Conservation (phyloP, 2,797 vertebrate species). For the Hemitrygon akajei region DNA sequence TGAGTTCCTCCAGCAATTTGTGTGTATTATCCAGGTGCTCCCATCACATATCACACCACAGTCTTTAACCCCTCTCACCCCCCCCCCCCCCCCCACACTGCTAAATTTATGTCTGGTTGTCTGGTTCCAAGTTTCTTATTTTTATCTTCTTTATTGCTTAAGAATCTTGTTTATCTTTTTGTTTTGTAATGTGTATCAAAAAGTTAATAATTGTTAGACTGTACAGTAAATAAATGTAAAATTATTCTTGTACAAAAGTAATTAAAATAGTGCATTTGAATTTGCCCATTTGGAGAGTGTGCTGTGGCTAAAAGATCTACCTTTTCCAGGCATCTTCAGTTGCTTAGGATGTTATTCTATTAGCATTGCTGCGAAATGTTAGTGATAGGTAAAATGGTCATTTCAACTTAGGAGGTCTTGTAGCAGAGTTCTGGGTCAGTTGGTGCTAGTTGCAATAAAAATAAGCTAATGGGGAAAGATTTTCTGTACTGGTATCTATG, state of each 20-base stretch:
- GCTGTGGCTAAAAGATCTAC: not conserved
- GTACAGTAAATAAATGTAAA: not conserved
- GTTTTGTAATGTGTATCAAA: not conserved
- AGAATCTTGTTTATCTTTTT: no score
- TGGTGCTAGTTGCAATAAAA: not conserved
- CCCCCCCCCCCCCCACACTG: no score
- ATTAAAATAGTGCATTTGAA: constrained; percentile 10
- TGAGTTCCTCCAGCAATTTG: no score
- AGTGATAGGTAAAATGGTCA: not conserved
- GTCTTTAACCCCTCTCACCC: no score
- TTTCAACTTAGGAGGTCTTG: not conserved
- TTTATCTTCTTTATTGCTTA: not conserved
- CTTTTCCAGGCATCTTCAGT: not conserved
- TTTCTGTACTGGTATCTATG: not conserved
- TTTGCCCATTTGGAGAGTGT: not conserved
- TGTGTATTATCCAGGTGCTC: not conserved
- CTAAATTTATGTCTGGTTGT: not conserved
- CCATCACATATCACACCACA: not conserved
- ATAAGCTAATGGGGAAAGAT: not conserved
- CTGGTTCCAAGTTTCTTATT: not conserved
- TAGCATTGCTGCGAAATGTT: not conserved
- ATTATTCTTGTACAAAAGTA: not conserved
- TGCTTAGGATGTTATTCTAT: not conserved
- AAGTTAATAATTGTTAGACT: not conserved
- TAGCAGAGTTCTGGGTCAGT: no score